A percentile compares a stretch with the other conserved stretches of the same genome.
Conservation (phyloP, 2,888 invertebrate genomes). For the Lycophotia porphyrea region DNA sequence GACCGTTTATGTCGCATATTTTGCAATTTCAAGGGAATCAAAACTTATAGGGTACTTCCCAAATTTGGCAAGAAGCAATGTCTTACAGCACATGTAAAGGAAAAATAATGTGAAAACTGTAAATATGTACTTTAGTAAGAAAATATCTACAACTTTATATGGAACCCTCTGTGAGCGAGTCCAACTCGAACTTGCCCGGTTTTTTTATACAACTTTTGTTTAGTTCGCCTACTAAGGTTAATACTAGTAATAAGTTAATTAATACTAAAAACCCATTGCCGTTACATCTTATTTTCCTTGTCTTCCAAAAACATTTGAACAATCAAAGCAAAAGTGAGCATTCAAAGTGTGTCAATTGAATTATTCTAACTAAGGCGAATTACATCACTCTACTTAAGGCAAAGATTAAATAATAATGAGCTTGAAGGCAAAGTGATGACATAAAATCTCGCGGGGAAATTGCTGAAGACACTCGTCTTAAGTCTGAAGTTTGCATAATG, state of each 20-base stretch:
- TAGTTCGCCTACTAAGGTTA: no score
- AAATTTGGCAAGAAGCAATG: no score
- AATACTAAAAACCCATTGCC: background rate
- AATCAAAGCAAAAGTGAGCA: slow-evolving; percentile 57
- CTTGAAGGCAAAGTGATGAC: slow-evolving; percentile 75
- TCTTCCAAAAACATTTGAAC: slow-evolving; percentile 40
- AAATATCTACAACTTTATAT: no score
- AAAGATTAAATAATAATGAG: slow-evolving; percentile 76
- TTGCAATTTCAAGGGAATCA: no score
- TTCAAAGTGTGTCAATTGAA: slow-evolving; percentile 59
- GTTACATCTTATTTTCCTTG: slow-evolving; percentile 10
- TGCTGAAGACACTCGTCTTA: slow-evolving; percentile 75
- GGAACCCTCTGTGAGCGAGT: no score
- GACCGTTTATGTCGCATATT: no score
- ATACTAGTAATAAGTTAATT: background rate
- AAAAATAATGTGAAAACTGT: no score
- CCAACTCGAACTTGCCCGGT: no score
- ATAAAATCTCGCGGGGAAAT: slow-evolving; percentile 75
- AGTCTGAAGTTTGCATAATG: slow-evolving; percentile 79
- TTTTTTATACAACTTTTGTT: no score
- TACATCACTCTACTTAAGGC: slow-evolving; percentile 59
- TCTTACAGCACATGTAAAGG: no score
- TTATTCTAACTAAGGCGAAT: slow-evolving; percentile 57
- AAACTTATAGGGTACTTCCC: no score
- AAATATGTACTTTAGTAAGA: no score